Conservation (phyloP, 1,140 invertebrate species). For the Antheraea pernyi region DNA sequence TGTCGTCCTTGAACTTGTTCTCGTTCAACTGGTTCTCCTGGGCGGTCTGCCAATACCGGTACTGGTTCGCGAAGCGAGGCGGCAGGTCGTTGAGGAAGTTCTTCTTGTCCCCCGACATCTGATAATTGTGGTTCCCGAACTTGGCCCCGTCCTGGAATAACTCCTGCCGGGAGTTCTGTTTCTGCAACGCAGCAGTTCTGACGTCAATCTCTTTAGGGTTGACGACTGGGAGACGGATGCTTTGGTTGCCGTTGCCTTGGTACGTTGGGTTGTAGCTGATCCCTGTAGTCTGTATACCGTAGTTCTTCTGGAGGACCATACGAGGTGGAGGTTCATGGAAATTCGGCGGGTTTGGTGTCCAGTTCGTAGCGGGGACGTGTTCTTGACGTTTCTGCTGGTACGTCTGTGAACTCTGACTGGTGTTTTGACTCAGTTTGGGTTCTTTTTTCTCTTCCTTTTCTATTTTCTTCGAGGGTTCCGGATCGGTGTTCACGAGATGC, state of each 20-base stretch:
- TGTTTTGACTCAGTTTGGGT: slow-evolving; percentile 35
- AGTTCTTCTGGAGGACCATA: slow-evolving; percentile 58
- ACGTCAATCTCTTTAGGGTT: slow-evolving; percentile 78
- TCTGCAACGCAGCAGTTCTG: slow-evolving; percentile 67
- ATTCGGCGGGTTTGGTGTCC: slow-evolving; percentile 34
- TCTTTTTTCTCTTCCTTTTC: slow-evolving; percentile 63
- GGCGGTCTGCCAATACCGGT: slow-evolving; percentile 61
- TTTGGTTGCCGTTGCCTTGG: slow-evolving; percentile 42
- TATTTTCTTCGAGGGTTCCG: slow-evolving; percentile 50
- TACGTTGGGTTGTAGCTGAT: slow-evolving; percentile 54
- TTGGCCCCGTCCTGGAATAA: slow-evolving; percentile 58
- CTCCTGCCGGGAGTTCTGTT: slow-evolving; percentile 63
- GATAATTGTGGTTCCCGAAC: slow-evolving; percentile 51
- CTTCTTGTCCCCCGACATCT: slow-evolving; percentile 63
- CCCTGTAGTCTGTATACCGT: slow-evolving; percentile 52
- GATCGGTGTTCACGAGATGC: slow-evolving; percentile 68
- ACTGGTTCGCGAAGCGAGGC: slow-evolving; percentile 71
- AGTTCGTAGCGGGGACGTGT: slow-evolving; percentile 29
- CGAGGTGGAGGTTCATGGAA: slow-evolving; percentile 34
- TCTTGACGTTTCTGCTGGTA: slow-evolving; percentile 45
- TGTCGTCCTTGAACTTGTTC: slow-evolving; percentile 65
- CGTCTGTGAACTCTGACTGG: slow-evolving; percentile 42
- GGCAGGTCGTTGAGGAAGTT: slow-evolving; percentile 69
- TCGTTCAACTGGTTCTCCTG: slow-evolving; percentile 57
- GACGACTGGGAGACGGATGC: slow-evolving; percentile 69